Conservation (phyloP, 2,888 invertebrate species). For the Epirrhoe tristata region DNA sequence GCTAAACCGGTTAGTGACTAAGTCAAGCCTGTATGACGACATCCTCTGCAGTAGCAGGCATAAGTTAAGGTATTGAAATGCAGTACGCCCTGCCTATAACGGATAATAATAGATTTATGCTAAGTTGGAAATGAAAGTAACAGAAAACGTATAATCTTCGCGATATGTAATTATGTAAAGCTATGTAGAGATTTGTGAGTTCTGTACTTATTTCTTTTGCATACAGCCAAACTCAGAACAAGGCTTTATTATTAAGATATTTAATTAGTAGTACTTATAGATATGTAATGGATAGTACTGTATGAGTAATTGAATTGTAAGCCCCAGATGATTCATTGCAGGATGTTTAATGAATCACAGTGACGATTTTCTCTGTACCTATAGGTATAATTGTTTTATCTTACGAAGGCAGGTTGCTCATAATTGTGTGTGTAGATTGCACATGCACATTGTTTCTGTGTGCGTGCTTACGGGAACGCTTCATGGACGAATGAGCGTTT, state of each 20-base stretch:
- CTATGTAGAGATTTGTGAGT: neutral
- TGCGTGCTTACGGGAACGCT: too few relatives aligned
- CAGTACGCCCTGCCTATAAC: neutral
- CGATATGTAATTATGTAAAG: too few relatives aligned
- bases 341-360: neutral
- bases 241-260: neutral
- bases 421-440: too few relatives aligned
- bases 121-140: neutral
- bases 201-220: neutral
- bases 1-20: slow-evolving; percentile 24
- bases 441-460: too few relatives aligned
- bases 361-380: neutral
- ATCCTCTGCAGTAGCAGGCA: slow-evolving; percentile 13
- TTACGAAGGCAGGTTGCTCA: too few relatives aligned
- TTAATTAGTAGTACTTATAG: neutral
- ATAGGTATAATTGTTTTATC: too few relatives aligned
- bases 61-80: neutral
- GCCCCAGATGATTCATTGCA: neutral
- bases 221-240: neutral
- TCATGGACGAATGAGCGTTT: too few relatives aligned
- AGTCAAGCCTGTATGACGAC: slow-evolving; percentile 15
- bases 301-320: neutral
- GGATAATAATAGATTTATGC: neutral
- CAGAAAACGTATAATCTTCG: neutral
- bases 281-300: too few relatives aligned